These are phyloP conservation scores for Tetheella fluctuosa DNA, from an alignment of 2,888 invertebrate species.

Conservation along the genomic window DNA sequence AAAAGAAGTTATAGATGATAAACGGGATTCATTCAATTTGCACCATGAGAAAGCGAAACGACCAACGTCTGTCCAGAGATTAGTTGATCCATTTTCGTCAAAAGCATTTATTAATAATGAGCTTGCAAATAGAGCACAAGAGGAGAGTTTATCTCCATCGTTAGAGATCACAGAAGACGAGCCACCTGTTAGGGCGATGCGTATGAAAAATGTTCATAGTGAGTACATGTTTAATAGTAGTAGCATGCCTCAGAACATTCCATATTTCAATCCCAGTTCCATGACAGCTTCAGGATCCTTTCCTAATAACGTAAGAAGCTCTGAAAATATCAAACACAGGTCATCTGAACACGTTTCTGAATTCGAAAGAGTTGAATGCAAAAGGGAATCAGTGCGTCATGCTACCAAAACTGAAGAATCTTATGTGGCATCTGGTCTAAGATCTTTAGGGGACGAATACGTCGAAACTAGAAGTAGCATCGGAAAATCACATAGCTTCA, in stretches of 20 bases:
- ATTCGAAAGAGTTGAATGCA: constrained; percentile 64
- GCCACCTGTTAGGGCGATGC: constrained; percentile 63
- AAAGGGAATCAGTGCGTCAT: constrained; percentile 60
- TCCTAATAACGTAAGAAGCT: constrained; percentile 72
- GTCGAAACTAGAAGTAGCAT: constrained; percentile 83
- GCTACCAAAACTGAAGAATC: constrained; percentile 67
- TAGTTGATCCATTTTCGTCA: constrained; percentile 68
- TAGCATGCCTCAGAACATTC: constrained; percentile 77
- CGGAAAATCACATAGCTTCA: constrained; percentile 89
- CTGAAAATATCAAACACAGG: constrained; percentile 72
- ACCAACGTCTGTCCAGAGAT: constrained; percentile 67
- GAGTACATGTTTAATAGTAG: constrained; percentile 72
- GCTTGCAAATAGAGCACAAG: constrained; percentile 54
- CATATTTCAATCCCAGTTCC: constrained; percentile 70
- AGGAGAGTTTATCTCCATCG: constrained; percentile 58
- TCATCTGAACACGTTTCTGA: constrained; percentile 70
- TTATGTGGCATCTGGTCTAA: constrained; percentile 62
- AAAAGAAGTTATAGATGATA: constrained; percentile 68
- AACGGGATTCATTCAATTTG: constrained; percentile 65
- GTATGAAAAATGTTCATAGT: constrained; percentile 63
- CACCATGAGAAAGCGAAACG: constrained; percentile 69
- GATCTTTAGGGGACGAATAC: constrained; percentile 76
- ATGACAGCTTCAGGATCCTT: constrained; percentile 57
- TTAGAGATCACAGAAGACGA: constrained; percentile 68
- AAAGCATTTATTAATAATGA: constrained; percentile 76